phyloP scores from a whole-genome alignment of 2,888 invertebrate genomes.

The Plutella xylostella region DNA sequence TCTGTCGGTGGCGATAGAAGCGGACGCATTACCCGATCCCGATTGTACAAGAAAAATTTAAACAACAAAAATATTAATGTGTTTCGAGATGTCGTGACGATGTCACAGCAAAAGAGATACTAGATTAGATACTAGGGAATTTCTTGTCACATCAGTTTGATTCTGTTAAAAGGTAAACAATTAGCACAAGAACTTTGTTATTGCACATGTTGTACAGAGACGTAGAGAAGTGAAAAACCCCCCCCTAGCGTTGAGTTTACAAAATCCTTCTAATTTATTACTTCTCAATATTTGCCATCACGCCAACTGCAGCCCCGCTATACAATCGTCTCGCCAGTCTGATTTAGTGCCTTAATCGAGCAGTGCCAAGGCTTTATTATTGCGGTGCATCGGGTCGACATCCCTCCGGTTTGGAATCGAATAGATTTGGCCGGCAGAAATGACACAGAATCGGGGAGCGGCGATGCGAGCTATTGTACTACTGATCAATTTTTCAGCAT shows the following conservation, averaged over 20 bases:
- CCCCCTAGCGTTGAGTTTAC: not conserved
- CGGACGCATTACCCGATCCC: too few relatives aligned
- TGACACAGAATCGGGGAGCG: too few relatives aligned
- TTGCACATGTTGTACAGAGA: not conserved
- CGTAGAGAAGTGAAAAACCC: not conserved
- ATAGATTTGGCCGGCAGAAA: too few relatives aligned
- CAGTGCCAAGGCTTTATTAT: constrained; percentile 40
- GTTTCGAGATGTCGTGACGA: too few relatives aligned
- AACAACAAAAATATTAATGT: too few relatives aligned
- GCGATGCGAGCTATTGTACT: too few relatives aligned
- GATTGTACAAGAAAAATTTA: too few relatives aligned
- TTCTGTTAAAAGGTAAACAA: not conserved
- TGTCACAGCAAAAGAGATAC: too few relatives aligned
- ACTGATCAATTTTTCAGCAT: too few relatives aligned
- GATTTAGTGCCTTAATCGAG: constrained; percentile 57
- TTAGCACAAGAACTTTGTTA: not conserved
- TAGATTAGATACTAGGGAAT: too few relatives aligned
- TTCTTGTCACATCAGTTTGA: not conserved
- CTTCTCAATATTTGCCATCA: not conserved
- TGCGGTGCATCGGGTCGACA: constrained; percentile 16
- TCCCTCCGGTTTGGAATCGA: too few relatives aligned
- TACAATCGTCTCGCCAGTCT: constrained; percentile 18
- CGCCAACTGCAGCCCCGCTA: not conserved
- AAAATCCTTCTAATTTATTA: not conserved
- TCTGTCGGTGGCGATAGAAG: too few relatives aligned